Conservation (phyloP, 2,797 vertebrate species). For the Argentina silus region DNA sequence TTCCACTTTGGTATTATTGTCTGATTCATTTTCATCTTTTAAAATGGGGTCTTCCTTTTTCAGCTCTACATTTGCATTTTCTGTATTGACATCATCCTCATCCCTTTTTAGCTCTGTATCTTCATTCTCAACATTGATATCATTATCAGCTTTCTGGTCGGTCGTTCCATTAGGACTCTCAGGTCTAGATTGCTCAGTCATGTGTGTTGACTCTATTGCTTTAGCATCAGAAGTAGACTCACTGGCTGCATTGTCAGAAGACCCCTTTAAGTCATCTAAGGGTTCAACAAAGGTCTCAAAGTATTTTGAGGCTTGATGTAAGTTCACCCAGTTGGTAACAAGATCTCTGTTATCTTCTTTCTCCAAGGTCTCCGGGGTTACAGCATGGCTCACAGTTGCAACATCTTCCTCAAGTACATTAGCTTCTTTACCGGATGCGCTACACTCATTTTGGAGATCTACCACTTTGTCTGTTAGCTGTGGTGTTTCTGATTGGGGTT, state of each 20-base stretch:
- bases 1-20: slow-evolving; percentile 29
- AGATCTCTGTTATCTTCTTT: slow-evolving; percentile 65
- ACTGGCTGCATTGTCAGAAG: slow-evolving; percentile 5
- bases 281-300: slow-evolving; percentile 79
- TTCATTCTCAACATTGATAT: background rate
- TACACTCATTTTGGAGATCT: slow-evolving; percentile 11
- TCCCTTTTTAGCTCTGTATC: background rate
- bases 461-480: slow-evolving; percentile 20
- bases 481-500: slow-evolving; percentile 51
- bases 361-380: slow-evolving; percentile 49
- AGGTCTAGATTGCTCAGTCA: slow-evolving; percentile 17
- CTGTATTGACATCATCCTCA: background rate
- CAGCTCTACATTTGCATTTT: background rate
- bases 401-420: slow-evolving; percentile 16
- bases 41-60: slow-evolving; percentile 1
- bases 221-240: background rate
- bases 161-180: slow-evolving; percentile 33
- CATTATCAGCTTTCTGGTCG: background rate
- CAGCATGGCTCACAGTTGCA: slow-evolving; percentile 22
- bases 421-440: background rate
- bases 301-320: slow-evolving; percentile 71
- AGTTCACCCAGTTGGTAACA: slow-evolving; percentile 76
- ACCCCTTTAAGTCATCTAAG: slow-evolving; percentile 66
- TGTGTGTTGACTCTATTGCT: slow-evolving; percentile 13
- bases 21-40: slow-evolving; percentile 20